Evolutionary conservation across 35 echinoderm and acorn worm species (phyloP), one percentile per base, ranked within the genome.

Genomic region (Eucidaris tribuloides): DNA sequence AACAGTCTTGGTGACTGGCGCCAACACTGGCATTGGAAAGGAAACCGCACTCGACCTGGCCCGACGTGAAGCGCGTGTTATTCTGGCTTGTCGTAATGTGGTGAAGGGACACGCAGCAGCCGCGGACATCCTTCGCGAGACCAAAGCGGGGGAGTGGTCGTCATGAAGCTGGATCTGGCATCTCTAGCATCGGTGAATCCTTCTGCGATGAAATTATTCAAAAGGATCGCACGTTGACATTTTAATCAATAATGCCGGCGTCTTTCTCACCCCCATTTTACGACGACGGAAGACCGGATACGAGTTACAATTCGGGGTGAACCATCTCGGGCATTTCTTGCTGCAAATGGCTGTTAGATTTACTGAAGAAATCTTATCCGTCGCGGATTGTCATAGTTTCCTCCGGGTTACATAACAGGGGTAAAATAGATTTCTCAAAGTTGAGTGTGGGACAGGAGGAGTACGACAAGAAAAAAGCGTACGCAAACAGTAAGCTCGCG

Each of bases 1-100:
- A 70, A 92, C 94, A 2, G 94, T 90, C 37, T 89, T 97, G 19
- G 46, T 97, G 0, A 97, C 94, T 3, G 94, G 94, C 18, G 89
- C 94, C 22, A 97, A 97, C 44, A 92, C 85, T 19, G 94, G 94
- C 11, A 92, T 97, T 19, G 94, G 94, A 41, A 92, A 92, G 52
- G 94, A 81, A 46, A 92, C 94, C 3, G 94, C 94, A 15, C 55
- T 86, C 7, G 85, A 89, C 37, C 64, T 97, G 33, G 94, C 90
- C 17, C 64, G 68, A 22, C 70, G 90, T 32, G 81, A 89, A n/a
- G 94, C 94, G 1, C 70, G 94, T 24, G 90, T 97, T 11, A 97
- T 97, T 60, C 76, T 97, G n/a, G 94, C 94, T 3, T 97, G 94
- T 46, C 71, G 94, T 2, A 86, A 97, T 63, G 27, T 92, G 14